Evolutionary conservation across 2,797 vertebrate species (phyloP).

Genomic region (Argentina silus): DNA sequence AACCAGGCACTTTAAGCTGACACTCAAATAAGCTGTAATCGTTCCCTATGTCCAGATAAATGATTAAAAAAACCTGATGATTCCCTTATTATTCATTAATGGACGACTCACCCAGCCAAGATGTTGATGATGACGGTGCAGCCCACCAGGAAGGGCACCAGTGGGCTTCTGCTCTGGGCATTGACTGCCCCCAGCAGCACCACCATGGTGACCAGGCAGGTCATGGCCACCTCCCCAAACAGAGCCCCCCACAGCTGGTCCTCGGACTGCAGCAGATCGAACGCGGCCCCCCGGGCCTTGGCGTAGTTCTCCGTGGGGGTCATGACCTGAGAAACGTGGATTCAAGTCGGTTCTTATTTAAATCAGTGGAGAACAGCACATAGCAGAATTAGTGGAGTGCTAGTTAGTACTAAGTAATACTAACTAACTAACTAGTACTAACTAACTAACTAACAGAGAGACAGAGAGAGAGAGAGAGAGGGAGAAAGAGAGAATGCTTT

Average conservation of each 20-base stretch:
- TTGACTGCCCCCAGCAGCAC: conserved; percentile 88
- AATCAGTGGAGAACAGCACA: no score
- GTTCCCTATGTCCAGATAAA: no score
- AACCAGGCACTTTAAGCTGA: no score
- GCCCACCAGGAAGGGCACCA: conserved; percentile 85
- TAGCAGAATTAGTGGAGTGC: no score
- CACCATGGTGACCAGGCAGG: conserved; percentile 78
- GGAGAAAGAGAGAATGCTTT: no score
- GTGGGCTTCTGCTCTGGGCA: conserved; percentile 72
- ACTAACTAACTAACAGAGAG: no score
- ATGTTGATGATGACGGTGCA: conserved; percentile 77
- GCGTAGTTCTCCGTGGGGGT: conserved; percentile 63
- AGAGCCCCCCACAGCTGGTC: conserved; percentile 69
- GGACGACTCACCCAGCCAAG: conserved; percentile 82
- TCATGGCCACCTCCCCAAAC: conserved; percentile 80
- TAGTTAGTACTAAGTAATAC: no score
- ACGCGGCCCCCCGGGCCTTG: conserved; percentile 80
- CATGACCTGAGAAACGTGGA: conserved; percentile 67
- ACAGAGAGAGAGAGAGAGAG: no score
- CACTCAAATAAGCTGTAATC: no score
- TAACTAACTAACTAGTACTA: no score
- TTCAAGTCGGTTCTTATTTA: background rate
- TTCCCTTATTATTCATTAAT: background rate
- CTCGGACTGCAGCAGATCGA: conserved; percentile 64
- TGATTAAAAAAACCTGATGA: no score